phyloP scores from a whole-genome alignment of 2,113 vertebrate species.

The Atherinomorus stipes region DNA sequence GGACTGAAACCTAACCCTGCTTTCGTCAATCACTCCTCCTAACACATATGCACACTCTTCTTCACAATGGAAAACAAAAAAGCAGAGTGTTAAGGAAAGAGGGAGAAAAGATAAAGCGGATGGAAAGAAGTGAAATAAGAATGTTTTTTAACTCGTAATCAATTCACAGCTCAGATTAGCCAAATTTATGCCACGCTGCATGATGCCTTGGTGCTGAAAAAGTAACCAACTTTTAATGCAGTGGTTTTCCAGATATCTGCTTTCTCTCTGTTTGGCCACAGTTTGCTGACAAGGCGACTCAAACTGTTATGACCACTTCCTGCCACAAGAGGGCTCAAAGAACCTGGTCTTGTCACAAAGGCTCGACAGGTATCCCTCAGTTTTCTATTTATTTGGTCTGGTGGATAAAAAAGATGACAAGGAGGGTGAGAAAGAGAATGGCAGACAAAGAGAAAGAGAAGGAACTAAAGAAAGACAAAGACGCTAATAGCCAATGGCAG shows the following conservation, averaged over 20 bases:
- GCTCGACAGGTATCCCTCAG: constrained; percentile 23
- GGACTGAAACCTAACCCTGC: constrained; percentile 78
- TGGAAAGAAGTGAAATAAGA: constrained; percentile 9
- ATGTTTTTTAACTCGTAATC: neutral
- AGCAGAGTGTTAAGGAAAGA: constrained; percentile 23
- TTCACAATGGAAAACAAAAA: constrained; percentile 53
- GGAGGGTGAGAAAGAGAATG: neutral
- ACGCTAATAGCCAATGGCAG: neutral
- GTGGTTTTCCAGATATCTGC: constrained; percentile 3
- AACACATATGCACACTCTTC: constrained; percentile 13
- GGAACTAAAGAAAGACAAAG: neutral
- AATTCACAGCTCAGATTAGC: neutral
- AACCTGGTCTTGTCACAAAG: constrained; percentile 1
- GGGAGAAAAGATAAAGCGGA: constrained; percentile 10
- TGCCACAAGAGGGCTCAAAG: constrained; percentile 72
- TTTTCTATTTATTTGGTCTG: constrained; percentile 63
- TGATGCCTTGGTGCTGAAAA: neutral
- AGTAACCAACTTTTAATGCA: neutral
- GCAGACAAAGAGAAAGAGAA: neutral
- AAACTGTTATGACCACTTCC: constrained; percentile 16
- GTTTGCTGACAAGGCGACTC: constrained; percentile 63
- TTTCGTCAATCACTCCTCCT: constrained; percentile 72
- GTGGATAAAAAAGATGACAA: constrained; percentile 4
- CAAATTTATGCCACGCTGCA: neutral
- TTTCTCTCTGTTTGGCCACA: constrained; percentile 13